Base-by-base conservation (phyloP, 2,888 invertebrate species). In the Tinea pellionella region DNA sequence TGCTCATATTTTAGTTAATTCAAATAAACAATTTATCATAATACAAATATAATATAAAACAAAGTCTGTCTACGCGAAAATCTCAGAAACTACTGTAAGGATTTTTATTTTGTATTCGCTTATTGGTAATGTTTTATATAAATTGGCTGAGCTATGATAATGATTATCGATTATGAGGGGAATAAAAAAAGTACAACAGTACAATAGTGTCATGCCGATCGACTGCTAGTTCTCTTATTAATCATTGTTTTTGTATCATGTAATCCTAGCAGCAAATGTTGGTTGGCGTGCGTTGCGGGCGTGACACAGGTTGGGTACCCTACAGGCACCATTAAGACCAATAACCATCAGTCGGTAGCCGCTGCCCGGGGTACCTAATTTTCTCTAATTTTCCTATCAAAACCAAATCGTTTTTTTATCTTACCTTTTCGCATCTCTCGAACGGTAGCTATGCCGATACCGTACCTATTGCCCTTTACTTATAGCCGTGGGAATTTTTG, bases 311-410 rank as follows among this genome's bases (percentile, higher is more conserved):
- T 76, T 74, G 75, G 77, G 73, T 67, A 73, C 82, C 86, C 83
- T 75, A 74, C 70, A 78, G 86, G 85, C 86, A 77, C 82, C 67
- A 86, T 87, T 86, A 86, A 69, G 71, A 65, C 75, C 82, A 80
- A 81, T 85, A 87, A 85, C 84, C 78, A 80, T 82, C 84, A 78
- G 79, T 68, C 86, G 77, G 86, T 86, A 87, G 86, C 83, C 69
- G 68, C 70, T n/a, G 66, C 64, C 72, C 66, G 69, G 69, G 72
- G 74, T 77, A 75, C 74, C 80, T 86, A 86, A 87, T 87, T 86
- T 85, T 79, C 80, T 77, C 85, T 86, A 85, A 87, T 87, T 87
- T 86, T 85, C 86, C 77, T 85, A 86, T 86, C 86, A 86, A 82
- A 86, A 78, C 68, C 81, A 75, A 78, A 74, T 76, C 77, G 70